Conservation (phyloP, 2,797 vertebrate genomes). For the Siniperca obscura region DNA sequence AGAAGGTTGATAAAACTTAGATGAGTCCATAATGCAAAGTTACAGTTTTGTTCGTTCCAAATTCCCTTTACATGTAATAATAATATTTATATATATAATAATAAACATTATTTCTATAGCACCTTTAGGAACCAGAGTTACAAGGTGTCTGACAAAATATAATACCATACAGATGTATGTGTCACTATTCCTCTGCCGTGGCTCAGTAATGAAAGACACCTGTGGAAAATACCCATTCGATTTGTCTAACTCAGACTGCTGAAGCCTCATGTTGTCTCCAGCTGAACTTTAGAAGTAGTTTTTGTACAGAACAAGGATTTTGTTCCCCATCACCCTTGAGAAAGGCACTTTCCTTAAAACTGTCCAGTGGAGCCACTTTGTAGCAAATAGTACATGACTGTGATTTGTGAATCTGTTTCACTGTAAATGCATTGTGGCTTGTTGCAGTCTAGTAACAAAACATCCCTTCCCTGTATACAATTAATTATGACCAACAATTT, state of each 20-base stretch:
- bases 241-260: background rate
- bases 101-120: no score
- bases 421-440: slow-evolving; percentile 11
- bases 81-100: no score
- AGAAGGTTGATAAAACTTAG: background rate
- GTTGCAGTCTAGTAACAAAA: background rate
- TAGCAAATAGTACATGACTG: background rate
- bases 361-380: background rate
- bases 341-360: background rate
- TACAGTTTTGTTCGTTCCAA: background rate
- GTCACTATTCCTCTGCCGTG: background rate
- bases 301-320: no score
- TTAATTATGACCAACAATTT: background rate
- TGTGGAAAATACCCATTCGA: background rate
- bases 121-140: no score
- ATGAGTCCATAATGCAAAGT: background rate
- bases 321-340: background rate
- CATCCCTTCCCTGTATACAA: background rate
- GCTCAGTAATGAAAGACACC: background rate
- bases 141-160: no score
- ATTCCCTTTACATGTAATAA: no score
- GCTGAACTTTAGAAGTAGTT: background rate
- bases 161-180: background rate
- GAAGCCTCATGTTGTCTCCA: no score
- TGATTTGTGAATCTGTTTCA: slow-evolving; percentile 15